These are phyloP conservation scores for Pristionchus fissidentatus DNA, from an alignment of 2,888 invertebrate genomes.

Conservation along the genomic window DNA sequence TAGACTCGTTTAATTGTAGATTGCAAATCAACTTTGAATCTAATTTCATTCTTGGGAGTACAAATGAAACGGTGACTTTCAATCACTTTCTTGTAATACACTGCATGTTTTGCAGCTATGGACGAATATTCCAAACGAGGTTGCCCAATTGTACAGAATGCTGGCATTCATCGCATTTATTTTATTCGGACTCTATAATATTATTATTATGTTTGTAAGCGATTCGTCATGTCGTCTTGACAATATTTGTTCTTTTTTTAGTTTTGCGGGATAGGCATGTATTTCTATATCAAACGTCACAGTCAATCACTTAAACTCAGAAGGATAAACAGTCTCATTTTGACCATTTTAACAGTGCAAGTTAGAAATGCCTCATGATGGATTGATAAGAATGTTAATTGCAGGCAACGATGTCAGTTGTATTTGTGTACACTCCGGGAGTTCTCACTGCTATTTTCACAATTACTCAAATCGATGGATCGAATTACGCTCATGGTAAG, in stretches of 20 bases:
- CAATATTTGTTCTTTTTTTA: neutral
- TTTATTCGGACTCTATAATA: neutral
- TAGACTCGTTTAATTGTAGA: neutral
- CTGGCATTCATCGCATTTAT: neutral
- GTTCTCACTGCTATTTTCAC: neutral
- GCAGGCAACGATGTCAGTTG: neutral
- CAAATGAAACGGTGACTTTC: neutral
- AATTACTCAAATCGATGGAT: neutral
- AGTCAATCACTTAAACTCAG: neutral
- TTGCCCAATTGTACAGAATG: no score
- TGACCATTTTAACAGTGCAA: no score
- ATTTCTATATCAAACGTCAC: neutral
- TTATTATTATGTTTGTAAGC: neutral
- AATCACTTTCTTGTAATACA: neutral
- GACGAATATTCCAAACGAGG: neutral
- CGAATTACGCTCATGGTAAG: neutral
- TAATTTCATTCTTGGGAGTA: neutral
- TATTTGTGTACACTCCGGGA: neutral
- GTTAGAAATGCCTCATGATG: no score
- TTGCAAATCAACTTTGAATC: neutral
- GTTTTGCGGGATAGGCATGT: neutral
- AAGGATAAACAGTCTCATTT: no score
- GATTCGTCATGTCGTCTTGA: neutral
- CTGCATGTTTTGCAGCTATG: neutral
- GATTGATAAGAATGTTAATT: no score